A percentile compares a stretch with the other conserved stretches of the same genome.
Conservation (phyloP, 2,888 invertebrate species). For the Crepidodera aurea region DNA sequence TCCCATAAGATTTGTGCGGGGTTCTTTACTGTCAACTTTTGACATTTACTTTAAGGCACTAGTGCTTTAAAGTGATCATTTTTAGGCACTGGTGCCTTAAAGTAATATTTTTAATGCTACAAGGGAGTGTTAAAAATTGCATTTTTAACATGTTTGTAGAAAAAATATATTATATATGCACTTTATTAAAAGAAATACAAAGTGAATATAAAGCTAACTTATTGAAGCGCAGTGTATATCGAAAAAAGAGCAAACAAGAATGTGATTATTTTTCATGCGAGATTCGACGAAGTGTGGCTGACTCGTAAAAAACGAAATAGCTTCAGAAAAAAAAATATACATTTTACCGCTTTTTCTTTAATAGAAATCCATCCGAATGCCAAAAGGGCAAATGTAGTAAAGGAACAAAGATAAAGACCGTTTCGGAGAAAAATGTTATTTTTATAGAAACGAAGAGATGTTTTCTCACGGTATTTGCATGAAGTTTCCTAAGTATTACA, state of each 20-base stretch:
- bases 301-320: background rate
- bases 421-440: conserved; percentile 8
- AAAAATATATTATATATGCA: too few relatives aligned
- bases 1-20: too few relatives aligned
- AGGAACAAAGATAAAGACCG: conserved; percentile 2
- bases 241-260: background rate
- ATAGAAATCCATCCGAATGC: background rate
- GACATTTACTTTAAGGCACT: too few relatives aligned
- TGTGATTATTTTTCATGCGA: background rate
- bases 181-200: too few relatives aligned
- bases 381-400: background rate
- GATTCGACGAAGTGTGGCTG: background rate
- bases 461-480: conserved; percentile 8
- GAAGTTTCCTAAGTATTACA: background rate
- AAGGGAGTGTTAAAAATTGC: too few relatives aligned
- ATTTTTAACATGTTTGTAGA: too few relatives aligned
- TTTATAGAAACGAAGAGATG: conserved; percentile 8
- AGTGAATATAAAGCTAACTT: too few relatives aligned
- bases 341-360: background rate
- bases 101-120: too few relatives aligned
- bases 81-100: too few relatives aligned
- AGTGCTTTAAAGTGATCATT: too few relatives aligned
- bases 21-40: too few relatives aligned
- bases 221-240: too few relatives aligned
- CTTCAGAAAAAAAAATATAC: background rate